Conservation (phyloP, 2,797 vertebrate genomes). For the Falco cherrug region DNA sequence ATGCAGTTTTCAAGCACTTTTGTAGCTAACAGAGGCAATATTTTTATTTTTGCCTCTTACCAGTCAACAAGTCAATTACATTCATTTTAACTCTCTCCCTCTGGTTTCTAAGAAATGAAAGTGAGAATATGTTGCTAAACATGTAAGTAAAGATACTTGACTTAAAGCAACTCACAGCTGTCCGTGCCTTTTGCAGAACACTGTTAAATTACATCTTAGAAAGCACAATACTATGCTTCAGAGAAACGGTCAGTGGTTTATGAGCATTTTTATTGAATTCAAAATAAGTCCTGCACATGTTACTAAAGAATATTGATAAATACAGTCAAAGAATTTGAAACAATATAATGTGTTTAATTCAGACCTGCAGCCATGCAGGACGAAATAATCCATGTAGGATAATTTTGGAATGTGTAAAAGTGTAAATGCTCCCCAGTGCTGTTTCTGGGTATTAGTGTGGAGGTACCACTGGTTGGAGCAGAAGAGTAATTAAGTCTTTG, state of each 20-base stretch:
- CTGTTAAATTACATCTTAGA: conserved; percentile 1
- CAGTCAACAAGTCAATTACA: conserved; percentile 32
- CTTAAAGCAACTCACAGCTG: background rate
- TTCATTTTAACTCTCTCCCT: conserved; percentile 49
- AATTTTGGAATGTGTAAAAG: background rate
- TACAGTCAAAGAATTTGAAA: background rate
- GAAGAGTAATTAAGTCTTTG: background rate
- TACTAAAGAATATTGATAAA: background rate
- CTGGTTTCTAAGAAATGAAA: background rate
- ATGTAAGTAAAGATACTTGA: background rate
- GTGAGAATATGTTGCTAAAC: background rate
- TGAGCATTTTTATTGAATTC: background rate
- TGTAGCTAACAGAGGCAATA: background rate
- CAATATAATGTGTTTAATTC: background rate
- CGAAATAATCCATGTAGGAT: background rate
- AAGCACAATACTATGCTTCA: background rate
- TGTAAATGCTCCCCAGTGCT: fast-evolving
- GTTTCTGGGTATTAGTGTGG: background rate
- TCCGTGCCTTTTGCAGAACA: conserved; percentile 4
- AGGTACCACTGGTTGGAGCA: background rate
- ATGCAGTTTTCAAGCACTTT: background rate
- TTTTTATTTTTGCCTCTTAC: conserved; percentile 9
- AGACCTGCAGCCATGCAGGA: background rate
- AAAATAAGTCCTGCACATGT: background rate
- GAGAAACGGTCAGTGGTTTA: background rate